These are phyloP conservation scores for Watsonalla cultraria DNA, from an alignment of 2,888 invertebrate species.

Conservation along the genomic window DNA sequence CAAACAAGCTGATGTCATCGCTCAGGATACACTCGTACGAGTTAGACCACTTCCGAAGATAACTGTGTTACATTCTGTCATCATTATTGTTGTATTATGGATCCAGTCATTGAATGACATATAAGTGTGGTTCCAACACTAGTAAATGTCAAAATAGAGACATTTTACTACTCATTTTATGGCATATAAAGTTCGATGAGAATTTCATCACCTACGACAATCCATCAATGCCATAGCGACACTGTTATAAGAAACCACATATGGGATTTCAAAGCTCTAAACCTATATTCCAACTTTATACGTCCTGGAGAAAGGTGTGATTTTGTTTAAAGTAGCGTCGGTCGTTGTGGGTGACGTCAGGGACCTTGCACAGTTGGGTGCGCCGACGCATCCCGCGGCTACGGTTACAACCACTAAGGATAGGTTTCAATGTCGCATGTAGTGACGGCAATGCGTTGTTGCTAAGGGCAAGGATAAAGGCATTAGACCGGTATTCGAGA, in stretches of 20 bases:
- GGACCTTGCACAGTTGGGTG: constrained; percentile 72
- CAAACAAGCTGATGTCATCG: constrained; percentile 38
- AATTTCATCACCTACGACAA: constrained; percentile 26
- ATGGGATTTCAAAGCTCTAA: constrained; percentile 20
- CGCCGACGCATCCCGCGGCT: constrained; percentile 62
- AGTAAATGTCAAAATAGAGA: constrained; percentile 9
- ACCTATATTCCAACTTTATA: constrained; percentile 10
- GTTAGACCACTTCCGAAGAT: constrained; percentile 16
- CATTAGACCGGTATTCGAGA: constrained; percentile 16
- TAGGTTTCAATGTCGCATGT: constrained; percentile 63
- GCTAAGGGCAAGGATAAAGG: constrained; percentile 48
- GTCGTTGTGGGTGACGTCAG: constrained; percentile 51
- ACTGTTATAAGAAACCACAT: constrained; percentile 28
- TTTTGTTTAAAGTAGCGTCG: constrained; percentile 24
- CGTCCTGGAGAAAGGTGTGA: constrained; percentile 28
- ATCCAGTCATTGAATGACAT: constrained; percentile 1
- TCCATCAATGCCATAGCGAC: constrained; percentile 21
- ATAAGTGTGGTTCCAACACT: constrained; percentile 16
- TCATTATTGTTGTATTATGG: constrained; percentile 17
- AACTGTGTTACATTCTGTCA: constrained; percentile 15
- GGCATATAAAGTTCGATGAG: constrained; percentile 20
- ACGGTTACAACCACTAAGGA: constrained; percentile 68
- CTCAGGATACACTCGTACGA: constrained; percentile 13
- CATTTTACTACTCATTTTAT: constrained; percentile 17
- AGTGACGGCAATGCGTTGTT: constrained; percentile 51